Evolutionary conservation across 2,113 vertebrate genomes (phyloP).

Genomic region (Macaca fascicularis): DNA sequence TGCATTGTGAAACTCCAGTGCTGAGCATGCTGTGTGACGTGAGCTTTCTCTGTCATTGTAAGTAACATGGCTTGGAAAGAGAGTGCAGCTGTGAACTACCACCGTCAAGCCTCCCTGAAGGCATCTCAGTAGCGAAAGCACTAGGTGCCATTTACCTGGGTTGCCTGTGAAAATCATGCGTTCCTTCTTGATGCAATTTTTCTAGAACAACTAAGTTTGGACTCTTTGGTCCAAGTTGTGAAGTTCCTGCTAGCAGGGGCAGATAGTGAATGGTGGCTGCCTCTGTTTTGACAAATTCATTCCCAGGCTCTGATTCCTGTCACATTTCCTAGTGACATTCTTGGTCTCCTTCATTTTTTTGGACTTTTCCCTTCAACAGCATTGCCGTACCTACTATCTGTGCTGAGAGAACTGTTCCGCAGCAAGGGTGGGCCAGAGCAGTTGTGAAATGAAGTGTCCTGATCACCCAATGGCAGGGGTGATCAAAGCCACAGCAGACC

Average conservation of each 20-base stretch:
- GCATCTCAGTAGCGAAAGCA: too few species aligned
- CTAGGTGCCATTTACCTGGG: fast-evolving
- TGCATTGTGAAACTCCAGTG: background rate
- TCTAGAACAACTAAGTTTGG: background rate
- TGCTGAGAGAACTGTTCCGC: too few species aligned
- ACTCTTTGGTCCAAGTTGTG: background rate
- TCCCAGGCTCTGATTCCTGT: background rate
- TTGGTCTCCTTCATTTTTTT: background rate
- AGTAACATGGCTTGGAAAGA: background rate
- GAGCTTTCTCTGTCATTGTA: background rate
- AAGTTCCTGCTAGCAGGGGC: background rate
- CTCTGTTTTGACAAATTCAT: background rate
- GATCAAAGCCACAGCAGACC: fast-evolving
- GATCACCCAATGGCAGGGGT: background rate
- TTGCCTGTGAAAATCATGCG: background rate
- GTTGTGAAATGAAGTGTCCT: background rate
- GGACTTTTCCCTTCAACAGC: background rate
- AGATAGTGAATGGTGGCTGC: fast-evolving
- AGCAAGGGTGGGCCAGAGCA: fast-evolving
- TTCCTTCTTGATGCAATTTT: background rate
- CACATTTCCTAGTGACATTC: background rate
- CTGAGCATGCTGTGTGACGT: background rate
- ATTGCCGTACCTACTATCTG: background rate
- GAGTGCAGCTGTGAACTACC: background rate
- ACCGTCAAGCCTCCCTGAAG: background rate